phyloP scores from a whole-genome alignment of 92 coral and sea anemone genomes.

The Pocillopora grandis region DNA sequence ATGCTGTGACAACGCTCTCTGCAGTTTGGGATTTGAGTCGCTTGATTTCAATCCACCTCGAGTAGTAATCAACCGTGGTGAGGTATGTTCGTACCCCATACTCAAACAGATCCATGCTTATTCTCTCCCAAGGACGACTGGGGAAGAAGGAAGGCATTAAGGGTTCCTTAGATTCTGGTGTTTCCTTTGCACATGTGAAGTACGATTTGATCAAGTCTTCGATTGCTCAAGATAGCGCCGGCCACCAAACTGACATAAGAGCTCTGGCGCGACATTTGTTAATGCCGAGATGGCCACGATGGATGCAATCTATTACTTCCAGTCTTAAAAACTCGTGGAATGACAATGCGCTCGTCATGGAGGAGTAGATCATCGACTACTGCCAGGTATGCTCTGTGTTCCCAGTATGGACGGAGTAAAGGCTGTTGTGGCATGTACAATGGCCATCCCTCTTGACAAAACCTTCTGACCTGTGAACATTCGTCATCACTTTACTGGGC shows the following conservation, averaged over 20 bases:
- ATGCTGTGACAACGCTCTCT: conserved; percentile 5
- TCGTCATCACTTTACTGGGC: conserved; percentile 40
- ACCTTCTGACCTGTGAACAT: conserved; percentile 26
- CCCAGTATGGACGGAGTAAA: conserved; percentile 52
- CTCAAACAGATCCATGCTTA: too few species aligned
- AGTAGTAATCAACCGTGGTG: too few species aligned
- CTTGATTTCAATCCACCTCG: too few species aligned
- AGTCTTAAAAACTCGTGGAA: conserved; percentile 52
- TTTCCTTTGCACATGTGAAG: conserved; percentile 56
- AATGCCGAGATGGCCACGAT: conserved; percentile 66
- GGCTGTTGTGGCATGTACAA: conserved; percentile 12
- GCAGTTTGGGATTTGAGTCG: neutral
- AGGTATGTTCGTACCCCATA: too few species aligned
- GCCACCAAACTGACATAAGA: conserved; percentile 63
- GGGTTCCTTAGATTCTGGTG: conserved; percentile 59
- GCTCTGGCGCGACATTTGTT: conserved; percentile 67
- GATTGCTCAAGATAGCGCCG: conserved; percentile 38
- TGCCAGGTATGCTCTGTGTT: conserved; percentile 50
- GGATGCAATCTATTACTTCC: conserved; percentile 56
- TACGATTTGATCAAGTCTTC: neutral
- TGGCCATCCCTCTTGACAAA: conserved; percentile 20
- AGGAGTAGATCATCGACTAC: conserved; percentile 59
- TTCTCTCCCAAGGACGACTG: too few species aligned
- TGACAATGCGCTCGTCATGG: conserved; percentile 65
- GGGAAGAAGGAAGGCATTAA: conserved; percentile 44